Evolutionary conservation across 2,113 vertebrate species (phyloP).

Genomic region (Reinhardtius hippoglossoides): DNA sequence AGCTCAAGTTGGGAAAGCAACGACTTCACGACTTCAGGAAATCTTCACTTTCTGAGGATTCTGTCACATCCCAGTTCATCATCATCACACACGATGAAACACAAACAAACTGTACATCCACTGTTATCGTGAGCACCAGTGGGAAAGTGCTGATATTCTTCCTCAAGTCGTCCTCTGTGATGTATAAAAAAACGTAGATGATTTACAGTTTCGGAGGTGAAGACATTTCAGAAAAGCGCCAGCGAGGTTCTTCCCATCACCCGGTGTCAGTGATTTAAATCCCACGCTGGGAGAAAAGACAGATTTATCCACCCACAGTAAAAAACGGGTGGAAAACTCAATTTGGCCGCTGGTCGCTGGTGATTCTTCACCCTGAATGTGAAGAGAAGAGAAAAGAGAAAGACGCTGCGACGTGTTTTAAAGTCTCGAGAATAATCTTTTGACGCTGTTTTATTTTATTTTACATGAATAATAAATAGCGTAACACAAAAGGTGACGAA

Average conservation of each 20-base stretch:
- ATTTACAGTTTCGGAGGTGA: conserved; percentile 1
- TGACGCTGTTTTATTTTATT: neutral
- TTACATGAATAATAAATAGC: neutral
- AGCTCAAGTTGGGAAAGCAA: no score
- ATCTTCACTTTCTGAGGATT: no score
- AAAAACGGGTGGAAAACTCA: neutral
- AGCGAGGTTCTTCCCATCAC: neutral
- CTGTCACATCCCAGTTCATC: no score
- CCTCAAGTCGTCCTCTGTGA: no score
- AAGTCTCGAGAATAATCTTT: no score
- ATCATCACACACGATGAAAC: no score
- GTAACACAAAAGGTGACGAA: no score
- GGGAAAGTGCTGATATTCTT: no score
- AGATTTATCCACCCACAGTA: conserved; percentile 7
- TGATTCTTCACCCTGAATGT: neutral
- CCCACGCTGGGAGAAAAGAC: conserved; percentile 14
- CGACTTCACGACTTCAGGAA: no score
- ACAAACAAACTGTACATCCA: no score
- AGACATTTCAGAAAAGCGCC: neutral
- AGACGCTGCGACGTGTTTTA: neutral
- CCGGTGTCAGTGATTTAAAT: conserved; percentile 8
- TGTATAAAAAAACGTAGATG: neutral
- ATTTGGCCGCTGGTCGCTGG: neutral
- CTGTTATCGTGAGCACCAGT: no score
- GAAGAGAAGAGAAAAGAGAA: neutral